Evolutionary conservation across 2,797 vertebrate species (phyloP).

Genomic region (Aselliscus stoliczkanus): DNA sequence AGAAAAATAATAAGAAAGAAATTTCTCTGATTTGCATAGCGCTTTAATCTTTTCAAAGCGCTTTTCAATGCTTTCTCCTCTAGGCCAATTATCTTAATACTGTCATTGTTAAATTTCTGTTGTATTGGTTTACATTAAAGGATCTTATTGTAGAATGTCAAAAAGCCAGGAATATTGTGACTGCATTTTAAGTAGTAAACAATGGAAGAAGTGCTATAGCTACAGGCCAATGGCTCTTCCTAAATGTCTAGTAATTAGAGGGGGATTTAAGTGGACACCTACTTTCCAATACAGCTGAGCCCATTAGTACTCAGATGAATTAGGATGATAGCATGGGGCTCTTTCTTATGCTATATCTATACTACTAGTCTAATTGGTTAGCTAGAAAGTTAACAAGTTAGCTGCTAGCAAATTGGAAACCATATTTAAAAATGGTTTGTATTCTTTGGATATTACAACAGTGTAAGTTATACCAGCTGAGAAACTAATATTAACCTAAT

Average conservation of each 20-base stretch:
- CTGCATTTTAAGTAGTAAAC: not conserved
- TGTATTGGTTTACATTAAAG: not conserved
- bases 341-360: not conserved
- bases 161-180: conserved; percentile 20
- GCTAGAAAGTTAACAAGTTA: not conserved
- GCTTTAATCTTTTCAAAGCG: conserved; percentile 34
- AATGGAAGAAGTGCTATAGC: not conserved
- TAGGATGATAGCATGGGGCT: not conserved
- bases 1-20: conserved; percentile 50
- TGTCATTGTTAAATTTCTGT: conserved; percentile 13
- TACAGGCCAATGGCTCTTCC: not conserved
- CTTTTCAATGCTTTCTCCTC: conserved; percentile 28
- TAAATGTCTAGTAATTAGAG: not conserved
- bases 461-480: not conserved
- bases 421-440: conserved; percentile 3
- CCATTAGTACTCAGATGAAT: not conserved
- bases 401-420: conserved; percentile 17
- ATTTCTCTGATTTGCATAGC: not conserved
- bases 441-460: not conserved
- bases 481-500: not conserved
- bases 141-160: conserved; percentile 4
- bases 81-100: not conserved
- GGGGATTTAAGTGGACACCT: not conserved
- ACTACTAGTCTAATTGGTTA: not conserved
- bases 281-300: not conserved